Evolutionary conservation across 1,140 invertebrate genomes (phyloP), one percentile per base, ranked within the genome.

Genomic region (Plectus sambesii): DNA sequence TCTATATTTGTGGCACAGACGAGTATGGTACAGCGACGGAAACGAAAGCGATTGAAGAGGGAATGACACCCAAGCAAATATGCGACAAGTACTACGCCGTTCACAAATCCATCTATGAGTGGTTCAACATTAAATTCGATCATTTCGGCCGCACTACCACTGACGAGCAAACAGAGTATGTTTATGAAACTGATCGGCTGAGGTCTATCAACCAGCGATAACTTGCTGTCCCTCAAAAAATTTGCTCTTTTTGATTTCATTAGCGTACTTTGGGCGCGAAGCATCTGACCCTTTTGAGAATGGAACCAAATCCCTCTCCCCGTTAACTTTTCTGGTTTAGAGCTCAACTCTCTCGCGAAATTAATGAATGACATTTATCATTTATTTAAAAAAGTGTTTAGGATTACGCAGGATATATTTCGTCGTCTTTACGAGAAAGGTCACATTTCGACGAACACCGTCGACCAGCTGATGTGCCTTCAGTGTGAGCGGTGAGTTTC

Each of bases 1-100:
- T 99, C 0, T 93, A 81, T 59, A 80, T 99, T 50, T 85, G 84
- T 72, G 94, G 94, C 6, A 99, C 94, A 0, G 94, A 99, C 72
- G 94, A 99, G 69, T 98, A 99, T 70, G 94, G 94, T 2, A 99
- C 94, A 1, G 92, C 94, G 0, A 99, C 94, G 0, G 94, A 99
- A 75, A 96, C 90, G 5, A 98, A 98, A 73, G 94, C 93, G 1
- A 61, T 93, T 33, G 84, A 93, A 68, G 87, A 94, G 74, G n/a
- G n/a, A 75, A 66, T 87, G 1, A 87, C 87, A 1, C 90, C 92
- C 0, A 76, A 82, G 55, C 76, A 92, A 75, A 93, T 99, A 54
- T 99, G 94, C 72, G 87, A 97, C 73, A 96, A 98, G 74, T 99
- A 93, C 61, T 71, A 79, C 60, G 69, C 70, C 42, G 73, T 96